Evolutionary conservation across 1,140 invertebrate genomes (phyloP).

Genomic region (Heliothis virescens): DNA sequence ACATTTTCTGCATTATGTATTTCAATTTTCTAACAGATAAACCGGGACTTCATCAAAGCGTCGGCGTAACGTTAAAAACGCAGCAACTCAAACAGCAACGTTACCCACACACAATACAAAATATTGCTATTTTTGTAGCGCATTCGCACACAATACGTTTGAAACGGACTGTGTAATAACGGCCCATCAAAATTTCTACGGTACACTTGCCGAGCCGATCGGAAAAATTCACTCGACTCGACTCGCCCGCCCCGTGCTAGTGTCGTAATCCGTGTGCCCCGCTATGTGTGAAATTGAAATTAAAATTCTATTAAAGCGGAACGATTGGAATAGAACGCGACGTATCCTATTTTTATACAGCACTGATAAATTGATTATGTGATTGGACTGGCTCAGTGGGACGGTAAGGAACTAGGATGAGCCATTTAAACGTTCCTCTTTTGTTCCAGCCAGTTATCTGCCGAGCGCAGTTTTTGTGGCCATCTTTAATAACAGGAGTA

Average conservation of each 20-base stretch:
- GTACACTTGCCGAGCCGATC: constrained; percentile 74
- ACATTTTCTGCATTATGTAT: constrained; percentile 35
- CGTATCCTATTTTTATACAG: constrained; percentile 51
- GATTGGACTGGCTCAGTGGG: constrained; percentile 34
- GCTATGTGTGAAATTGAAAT: constrained; percentile 81
- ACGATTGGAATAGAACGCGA: constrained; percentile 67
- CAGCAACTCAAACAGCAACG: constrained; percentile 41
- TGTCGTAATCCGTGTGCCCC: constrained; percentile 73
- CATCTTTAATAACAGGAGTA: background rate
- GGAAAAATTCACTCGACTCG: constrained; percentile 73
- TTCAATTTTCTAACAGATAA: constrained; percentile 43
- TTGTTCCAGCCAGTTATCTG: constrained; percentile 3
- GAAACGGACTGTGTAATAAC: constrained; percentile 82
- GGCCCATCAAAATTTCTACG: constrained; percentile 80
- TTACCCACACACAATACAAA: constrained; percentile 49
- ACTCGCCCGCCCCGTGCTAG: constrained; percentile 51
- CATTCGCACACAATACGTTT: constrained; percentile 75
- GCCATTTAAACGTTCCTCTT: constrained; percentile 18
- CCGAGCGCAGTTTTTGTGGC: background rate
- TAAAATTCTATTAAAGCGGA: constrained; percentile 80
- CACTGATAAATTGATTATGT: constrained; percentile 49
- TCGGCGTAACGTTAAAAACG: constrained; percentile 35
- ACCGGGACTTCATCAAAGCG: constrained; percentile 45
- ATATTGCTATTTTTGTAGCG: constrained; percentile 59
- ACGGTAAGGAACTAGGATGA: constrained; percentile 25